These are phyloP conservation scores for Zeugodacus cucurbitae DNA, from an alignment of 1,140 invertebrate species.

Conservation along the genomic window DNA sequence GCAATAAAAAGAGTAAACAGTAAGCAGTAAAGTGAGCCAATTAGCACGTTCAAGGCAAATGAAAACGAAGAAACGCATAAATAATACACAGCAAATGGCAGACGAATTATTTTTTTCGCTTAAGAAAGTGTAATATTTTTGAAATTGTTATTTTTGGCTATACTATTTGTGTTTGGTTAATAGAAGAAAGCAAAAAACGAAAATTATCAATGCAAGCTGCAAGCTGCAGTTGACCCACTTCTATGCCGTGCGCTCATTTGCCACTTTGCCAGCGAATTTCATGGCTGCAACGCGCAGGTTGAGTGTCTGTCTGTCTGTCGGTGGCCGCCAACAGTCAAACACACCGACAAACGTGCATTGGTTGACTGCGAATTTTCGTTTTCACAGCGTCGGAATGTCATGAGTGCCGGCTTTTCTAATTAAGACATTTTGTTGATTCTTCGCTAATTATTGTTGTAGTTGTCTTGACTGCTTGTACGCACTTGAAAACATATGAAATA, in stretches of 20 bases:
- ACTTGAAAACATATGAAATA: background rate
- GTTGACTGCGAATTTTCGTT: background rate
- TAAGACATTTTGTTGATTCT: background rate
- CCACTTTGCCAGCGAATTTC: background rate
- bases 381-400: background rate
- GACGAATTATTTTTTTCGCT: background rate
- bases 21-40: background rate
- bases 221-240: slow-evolving; percentile 13
- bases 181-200: background rate
- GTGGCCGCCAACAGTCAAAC: background rate
- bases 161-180: background rate
- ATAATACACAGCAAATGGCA: background rate
- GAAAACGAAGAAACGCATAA: background rate
- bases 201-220: background rate
- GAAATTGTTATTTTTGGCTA: too few relatives aligned
- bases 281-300: background rate
- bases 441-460: background rate
- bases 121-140: too few relatives aligned
- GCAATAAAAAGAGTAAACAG: background rate
- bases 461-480: background rate
- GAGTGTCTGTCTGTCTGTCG: background rate
- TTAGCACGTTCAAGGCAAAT: background rate
- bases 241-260: background rate
- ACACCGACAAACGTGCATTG: background rate
- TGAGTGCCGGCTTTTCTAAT: background rate